Percentiles rank a stretch among this genome's conserved stretches.
Evolutionary conservation across 2,113 vertebrate species (phyloP).

Genomic region (Oryzias woworae): DNA sequence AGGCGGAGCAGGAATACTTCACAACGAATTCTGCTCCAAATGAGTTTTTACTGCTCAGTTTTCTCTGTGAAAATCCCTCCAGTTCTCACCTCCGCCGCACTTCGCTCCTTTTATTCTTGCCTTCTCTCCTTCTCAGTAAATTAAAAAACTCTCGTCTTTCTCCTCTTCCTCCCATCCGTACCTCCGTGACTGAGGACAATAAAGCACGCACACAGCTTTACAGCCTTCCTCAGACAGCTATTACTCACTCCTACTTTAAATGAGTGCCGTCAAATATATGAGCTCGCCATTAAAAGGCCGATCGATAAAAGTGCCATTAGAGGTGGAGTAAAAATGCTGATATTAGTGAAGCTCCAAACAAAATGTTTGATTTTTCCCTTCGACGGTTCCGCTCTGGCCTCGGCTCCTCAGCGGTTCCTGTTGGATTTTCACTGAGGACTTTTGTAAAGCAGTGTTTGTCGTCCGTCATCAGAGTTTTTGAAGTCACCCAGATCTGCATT

Average conservation of each 20-base stretch:
- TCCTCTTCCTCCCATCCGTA: conserved; percentile 29
- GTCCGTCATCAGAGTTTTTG: no score
- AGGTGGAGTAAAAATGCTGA: conserved; percentile 93
- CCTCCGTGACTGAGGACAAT: conserved; percentile 47
- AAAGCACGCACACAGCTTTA: conserved; percentile 84
- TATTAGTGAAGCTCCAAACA: conserved; percentile 96
- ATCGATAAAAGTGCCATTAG: conserved; percentile 99
- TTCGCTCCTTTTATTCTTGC: conserved; percentile 59
- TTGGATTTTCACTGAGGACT: no score
- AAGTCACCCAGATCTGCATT: conserved; percentile 31
- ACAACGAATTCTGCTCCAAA: conserved; percentile 60
- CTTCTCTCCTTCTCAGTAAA: conserved; percentile 39
- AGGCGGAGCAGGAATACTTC: conserved; percentile 60
- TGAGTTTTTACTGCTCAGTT: conserved; percentile 60
- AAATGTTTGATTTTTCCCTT: conserved; percentile 95
- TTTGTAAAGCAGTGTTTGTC: no score
- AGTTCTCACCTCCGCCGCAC: conserved; percentile 69
- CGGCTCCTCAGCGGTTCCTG: no score
- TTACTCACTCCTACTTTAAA: conserved; percentile 98
- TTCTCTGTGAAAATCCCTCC: conserved; percentile 40
- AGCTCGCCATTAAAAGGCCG: conserved; percentile 89
- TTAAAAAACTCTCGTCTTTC: conserved; percentile 52
- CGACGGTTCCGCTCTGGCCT: not conserved
- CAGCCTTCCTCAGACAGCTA: conserved; percentile 90
- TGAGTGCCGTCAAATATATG: conserved; percentile 97